phyloP scores from a whole-genome alignment of 2,888 invertebrate genomes.

The Chloromyia formosa region DNA sequence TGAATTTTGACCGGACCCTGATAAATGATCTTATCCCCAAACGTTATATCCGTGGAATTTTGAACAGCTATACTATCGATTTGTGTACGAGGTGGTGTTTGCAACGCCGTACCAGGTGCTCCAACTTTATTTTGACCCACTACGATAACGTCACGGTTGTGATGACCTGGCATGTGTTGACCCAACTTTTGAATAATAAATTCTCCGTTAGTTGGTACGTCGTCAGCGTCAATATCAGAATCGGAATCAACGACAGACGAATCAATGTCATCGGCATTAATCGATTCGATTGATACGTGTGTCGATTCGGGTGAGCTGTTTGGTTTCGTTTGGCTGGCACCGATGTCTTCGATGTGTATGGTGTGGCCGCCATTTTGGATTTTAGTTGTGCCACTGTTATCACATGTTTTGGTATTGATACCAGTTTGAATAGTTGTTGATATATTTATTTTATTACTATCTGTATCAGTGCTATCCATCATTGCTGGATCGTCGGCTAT shows the following conservation, averaged over 20 bases:
- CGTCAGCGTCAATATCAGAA: conserved; percentile 58
- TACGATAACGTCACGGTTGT: conserved; percentile 45
- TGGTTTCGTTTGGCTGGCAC: conserved; percentile 15
- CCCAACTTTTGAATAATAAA: conserved; percentile 60
- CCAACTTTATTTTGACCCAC: conserved; percentile 39
- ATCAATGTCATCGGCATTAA: conserved; percentile 58
- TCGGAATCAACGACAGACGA: conserved; percentile 62
- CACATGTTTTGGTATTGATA: conserved; percentile 27
- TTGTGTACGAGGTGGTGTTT: conserved; percentile 55
- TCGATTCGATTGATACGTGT: conserved; percentile 59
- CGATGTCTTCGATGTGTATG: neutral
- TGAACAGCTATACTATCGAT: conserved; percentile 73
- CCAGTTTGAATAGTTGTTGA: neutral
- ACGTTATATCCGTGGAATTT: conserved; percentile 76
- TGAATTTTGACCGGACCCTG: conserved; percentile 82
- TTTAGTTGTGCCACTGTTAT: conserved; percentile 12
- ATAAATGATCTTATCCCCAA: conserved; percentile 80
- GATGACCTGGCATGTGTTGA: conserved; percentile 54
- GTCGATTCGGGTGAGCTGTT: conserved; percentile 31
- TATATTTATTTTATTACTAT: conserved; percentile 46
- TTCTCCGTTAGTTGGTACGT: conserved; percentile 53
- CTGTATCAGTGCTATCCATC: conserved; percentile 47
- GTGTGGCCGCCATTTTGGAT: conserved; percentile 5
- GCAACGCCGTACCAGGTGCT: conserved; percentile 5
- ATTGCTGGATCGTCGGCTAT: conserved; percentile 56